Evolutionary conservation across 2,888 invertebrate genomes (phyloP), one percentile per base, ranked within the genome.

Genomic region (Himalopsyche tibetana): DNA sequence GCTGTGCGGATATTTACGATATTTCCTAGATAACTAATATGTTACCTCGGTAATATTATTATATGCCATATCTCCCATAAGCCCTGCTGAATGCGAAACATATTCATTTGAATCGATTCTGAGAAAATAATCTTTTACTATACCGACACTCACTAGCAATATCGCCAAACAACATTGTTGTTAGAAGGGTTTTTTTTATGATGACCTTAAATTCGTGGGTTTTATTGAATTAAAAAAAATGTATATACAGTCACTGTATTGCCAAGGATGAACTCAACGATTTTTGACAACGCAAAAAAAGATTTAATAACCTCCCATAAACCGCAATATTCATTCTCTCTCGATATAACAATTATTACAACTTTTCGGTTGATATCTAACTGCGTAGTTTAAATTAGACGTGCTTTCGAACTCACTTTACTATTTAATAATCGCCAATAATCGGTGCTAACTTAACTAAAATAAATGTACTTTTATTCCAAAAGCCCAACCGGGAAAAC

Each of bases 181-280:
- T 28, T 28, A 19, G 63, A 63, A 63, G 63, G 63, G 63, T 63
- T 63, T 63, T 63, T 63, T 63, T 63, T 63, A 11, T 28, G 63
- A 28, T 63, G 63, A 63, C 63, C 63, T 63, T 63, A 63, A 63
- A 63, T 63, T 63, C 63, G 63, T 63, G 63, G n/a, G 63, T 63
- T 63, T 63, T 63, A 28, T 19, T 28, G 63, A 63, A 63, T 6
- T 63, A 3, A 63, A 28, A 51, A 51, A 51, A 19, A 19, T 63
- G 8, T 19, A 63, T 63, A 19, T 63, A 56, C n/a, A 63, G 63
- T 63, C 63, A 63, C 63, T 63, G 19, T 63, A 63, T 19, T 63
- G 63, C 63, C 63, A 63, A 63, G 63, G 63, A 63, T 63, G 63
- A 63, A 63, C 63, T 19, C 19, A 63, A 51, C 19, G 5, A n/a